A percentile compares a stretch with the other conserved stretches of the same genome.
These are phyloP conservation scores for Lordiphosa clarofinis DNA, from an alignment of 1,140 invertebrate species.

Conservation along the genomic window DNA sequence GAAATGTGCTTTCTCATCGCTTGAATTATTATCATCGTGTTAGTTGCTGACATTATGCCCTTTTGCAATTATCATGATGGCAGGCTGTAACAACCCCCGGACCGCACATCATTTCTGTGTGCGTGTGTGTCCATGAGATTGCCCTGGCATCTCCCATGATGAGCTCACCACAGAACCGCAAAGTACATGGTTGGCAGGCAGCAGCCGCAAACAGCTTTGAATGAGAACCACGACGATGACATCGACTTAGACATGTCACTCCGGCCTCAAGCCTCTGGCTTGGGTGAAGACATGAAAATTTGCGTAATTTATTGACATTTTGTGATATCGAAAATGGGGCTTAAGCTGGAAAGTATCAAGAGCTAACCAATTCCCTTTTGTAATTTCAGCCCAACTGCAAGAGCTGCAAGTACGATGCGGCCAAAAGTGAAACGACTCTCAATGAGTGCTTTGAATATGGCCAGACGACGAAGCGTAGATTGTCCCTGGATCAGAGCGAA, in stretches of 20 bases:
- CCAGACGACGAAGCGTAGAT: constrained; percentile 42
- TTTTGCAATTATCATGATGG: constrained; percentile 66
- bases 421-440: constrained; percentile 62
- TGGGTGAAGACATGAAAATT: constrained; percentile 38
- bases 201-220: constrained; percentile 50
- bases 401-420: constrained; percentile 70
- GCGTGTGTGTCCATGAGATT: constrained; percentile 39
- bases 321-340: not conserved
- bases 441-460: constrained; percentile 65
- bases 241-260: constrained; percentile 22
- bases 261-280: constrained; percentile 8
- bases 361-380: not conserved
- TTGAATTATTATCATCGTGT: constrained; percentile 74
- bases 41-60: constrained; percentile 44
- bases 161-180: constrained; percentile 69
- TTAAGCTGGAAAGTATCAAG: not conserved
- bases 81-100: constrained; percentile 40
- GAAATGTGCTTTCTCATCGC: constrained; percentile 30
- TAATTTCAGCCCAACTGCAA: constrained; percentile 59
- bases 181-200: constrained; percentile 46
- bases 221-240: constrained; percentile 40
- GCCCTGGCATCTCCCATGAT: constrained; percentile 41
- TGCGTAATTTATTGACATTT: constrained; percentile 50
- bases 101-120: constrained; percentile 44
- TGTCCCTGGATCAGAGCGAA: constrained; percentile 51